Evolutionary conservation across 2,113 vertebrate species (phyloP).

Genomic region (Pantherophis guttatus): DNA sequence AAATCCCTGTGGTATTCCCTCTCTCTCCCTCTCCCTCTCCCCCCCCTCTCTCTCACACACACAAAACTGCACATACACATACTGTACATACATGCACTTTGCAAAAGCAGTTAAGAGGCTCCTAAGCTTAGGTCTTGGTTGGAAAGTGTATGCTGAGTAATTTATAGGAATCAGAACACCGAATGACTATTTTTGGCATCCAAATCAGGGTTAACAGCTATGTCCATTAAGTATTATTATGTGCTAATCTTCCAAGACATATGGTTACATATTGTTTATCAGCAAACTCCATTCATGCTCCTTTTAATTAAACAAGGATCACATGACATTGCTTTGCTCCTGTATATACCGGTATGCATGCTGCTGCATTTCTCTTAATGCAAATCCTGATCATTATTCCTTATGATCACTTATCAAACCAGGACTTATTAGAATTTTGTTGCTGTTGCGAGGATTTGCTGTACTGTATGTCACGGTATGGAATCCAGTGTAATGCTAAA

Average conservation of each 20-base stretch:
- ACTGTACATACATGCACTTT: not conserved
- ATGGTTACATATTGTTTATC: conserved; percentile 60
- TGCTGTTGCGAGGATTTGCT: not conserved
- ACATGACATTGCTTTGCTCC: not conserved
- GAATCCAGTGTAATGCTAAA: not conserved
- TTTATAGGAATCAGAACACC: conserved; percentile 21
- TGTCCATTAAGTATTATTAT: conserved; percentile 52
- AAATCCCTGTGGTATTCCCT: not conserved
- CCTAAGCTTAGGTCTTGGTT: not conserved
- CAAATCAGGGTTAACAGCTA: conserved; percentile 32
- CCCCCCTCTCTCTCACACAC: not conserved
- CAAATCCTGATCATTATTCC: not conserved
- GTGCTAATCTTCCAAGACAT: conserved; percentile 44
- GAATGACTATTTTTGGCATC: conserved; percentile 54
- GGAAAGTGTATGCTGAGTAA: conserved; percentile 6
- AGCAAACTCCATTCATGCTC: conserved; percentile 54
- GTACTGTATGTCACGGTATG: not conserved
- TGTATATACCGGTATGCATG: not conserved
- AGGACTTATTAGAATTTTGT: not conserved
- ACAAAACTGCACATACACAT: too few species aligned
- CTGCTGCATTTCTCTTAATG: conserved; percentile 1
- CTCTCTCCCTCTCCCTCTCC: not conserved
- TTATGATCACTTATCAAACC: not conserved
- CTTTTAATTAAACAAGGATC: conserved; percentile 56
- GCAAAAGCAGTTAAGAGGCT: not conserved